Percentiles rank a stretch among this genome's conserved stretches.
phyloP scores from a whole-genome alignment of 2,888 invertebrate genomes.

The Leucophenga maculata region DNA sequence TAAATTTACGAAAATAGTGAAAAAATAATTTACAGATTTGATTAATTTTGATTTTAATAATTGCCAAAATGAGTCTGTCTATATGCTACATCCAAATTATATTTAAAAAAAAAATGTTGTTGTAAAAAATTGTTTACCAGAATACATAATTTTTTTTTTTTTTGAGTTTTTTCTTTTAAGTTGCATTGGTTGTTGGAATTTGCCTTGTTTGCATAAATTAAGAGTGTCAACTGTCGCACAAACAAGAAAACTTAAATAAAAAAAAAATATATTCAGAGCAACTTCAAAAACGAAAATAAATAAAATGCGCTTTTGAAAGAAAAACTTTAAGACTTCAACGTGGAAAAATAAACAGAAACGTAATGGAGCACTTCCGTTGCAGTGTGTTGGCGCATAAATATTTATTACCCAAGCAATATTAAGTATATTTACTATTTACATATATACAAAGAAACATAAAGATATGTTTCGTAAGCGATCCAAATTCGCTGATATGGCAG shows the following conservation, averaged over 20 bases:
- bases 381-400: constrained; percentile 1
- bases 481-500: neutral
- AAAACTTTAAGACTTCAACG: constrained; percentile 9
- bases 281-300: constrained; percentile 11
- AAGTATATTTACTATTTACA: neutral
- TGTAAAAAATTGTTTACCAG: no score
- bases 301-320: constrained; percentile 1
- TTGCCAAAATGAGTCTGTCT: constrained; percentile 45
- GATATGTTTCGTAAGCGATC: constrained; percentile 7
- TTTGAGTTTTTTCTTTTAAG: no score
- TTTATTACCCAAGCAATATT: neutral
- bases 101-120: no score
- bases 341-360: constrained; percentile 19
- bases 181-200: constrained; percentile 29
- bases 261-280: constrained; percentile 14
- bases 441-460: no score
- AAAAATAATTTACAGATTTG: no score
- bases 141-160: no score
- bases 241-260: constrained; percentile 2
- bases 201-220: constrained; percentile 42
- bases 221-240: constrained; percentile 42
- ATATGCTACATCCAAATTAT: constrained; percentile 35
- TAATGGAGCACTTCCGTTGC: constrained; percentile 44
- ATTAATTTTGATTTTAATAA: no score
- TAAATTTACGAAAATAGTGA: no score